Percentiles rank a stretch among this genome's conserved stretches.
These are phyloP conservation scores for Chlamydotis undulata DNA, from an alignment of 2,113 vertebrate species.

Conservation along the genomic window DNA sequence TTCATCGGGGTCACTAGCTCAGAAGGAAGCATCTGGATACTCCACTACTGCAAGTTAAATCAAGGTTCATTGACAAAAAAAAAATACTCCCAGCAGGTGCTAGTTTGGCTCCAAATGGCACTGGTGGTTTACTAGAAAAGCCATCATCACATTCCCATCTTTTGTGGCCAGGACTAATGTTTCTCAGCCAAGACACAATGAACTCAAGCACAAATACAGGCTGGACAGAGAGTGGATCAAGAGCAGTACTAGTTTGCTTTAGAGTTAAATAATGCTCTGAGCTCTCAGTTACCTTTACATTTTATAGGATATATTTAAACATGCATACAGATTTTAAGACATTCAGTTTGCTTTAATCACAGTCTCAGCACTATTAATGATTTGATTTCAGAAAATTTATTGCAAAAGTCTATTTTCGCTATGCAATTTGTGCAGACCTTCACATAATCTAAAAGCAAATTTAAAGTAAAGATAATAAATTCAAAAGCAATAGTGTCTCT, in stretches of 20 bases:
- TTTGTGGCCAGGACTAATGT: neutral
- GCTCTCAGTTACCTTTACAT: neutral
- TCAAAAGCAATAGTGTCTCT: neutral
- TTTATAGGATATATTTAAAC: neutral
- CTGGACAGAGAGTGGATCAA: no score
- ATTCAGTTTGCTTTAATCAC: neutral
- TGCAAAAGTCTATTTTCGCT: neutral
- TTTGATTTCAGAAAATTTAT: neutral
- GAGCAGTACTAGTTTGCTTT: neutral
- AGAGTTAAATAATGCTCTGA: neutral
- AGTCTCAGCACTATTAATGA: neutral
- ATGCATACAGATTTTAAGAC: neutral
- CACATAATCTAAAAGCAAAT: neutral
- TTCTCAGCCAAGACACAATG: neutral
- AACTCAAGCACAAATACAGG: neutral
- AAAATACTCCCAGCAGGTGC: neutral
- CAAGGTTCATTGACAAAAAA: neutral
- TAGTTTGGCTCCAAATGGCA: neutral
- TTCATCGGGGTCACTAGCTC: neutral
- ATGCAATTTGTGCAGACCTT: neutral
- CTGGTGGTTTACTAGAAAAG: neutral
- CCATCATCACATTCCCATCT: accelerated
- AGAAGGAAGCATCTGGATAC: neutral
- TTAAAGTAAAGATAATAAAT: neutral
- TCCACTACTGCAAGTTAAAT: neutral